These are phyloP conservation scores for Diplodus sargus DNA, from an alignment of 2,797 vertebrate genomes.

Conservation along the genomic window DNA sequence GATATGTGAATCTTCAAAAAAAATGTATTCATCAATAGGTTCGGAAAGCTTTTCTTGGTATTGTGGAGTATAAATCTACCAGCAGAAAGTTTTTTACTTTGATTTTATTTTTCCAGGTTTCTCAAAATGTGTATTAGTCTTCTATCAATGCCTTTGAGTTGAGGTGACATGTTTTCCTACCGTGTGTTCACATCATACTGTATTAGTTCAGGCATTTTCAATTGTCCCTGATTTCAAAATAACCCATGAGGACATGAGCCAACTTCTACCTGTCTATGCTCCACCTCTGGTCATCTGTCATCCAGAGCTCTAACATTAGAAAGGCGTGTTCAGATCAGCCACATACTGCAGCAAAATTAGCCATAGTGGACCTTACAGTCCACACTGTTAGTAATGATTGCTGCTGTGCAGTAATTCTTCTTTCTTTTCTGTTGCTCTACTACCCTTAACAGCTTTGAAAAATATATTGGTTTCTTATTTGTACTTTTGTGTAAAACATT, in stretches of 20 bases:
- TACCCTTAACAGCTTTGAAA: background rate
- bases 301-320: background rate
- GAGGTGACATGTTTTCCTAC: background rate
- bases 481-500: background rate
- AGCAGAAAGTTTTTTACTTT: background rate
- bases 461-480: background rate
- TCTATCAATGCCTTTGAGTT: no score
- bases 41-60: background rate
- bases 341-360: background rate
- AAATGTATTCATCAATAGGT: background rate
- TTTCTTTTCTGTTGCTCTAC: background rate
- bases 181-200: background rate
- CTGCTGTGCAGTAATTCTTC: background rate
- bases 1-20: background rate
- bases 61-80: background rate
- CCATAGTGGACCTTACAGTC: background rate
- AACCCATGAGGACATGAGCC: background rate
- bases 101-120: background rate
- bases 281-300: background rate
- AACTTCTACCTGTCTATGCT: background rate
- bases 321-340: background rate
- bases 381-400: conserved; percentile 1
- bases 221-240: background rate
- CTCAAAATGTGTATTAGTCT: background rate
- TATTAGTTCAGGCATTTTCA: background rate